Evolutionary conservation across 2,888 invertebrate species (phyloP), one percentile per base, ranked within the genome.

Genomic region (Tanytarsus gracilentus): DNA sequence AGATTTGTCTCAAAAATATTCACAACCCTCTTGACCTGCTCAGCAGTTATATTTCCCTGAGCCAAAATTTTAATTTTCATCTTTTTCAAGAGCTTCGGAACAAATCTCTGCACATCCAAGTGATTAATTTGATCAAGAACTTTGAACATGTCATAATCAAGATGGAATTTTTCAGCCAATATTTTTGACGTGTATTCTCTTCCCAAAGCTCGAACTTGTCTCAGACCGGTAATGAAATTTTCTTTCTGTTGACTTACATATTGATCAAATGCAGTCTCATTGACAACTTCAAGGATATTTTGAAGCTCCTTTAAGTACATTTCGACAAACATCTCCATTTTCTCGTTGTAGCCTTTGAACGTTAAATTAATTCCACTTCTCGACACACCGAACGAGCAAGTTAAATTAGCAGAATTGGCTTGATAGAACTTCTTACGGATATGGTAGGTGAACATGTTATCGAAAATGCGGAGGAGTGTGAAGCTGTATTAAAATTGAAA

Each of bases 41-140:
- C 74, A 74, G 81, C 77, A 1, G 77, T 77, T 18, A 90, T 72
- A 71, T 94, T 94, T 11, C 93, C 93, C 72, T 91, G 89, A 55
- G 90, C 79, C 48, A 92, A 73, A 5, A 80, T 79, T 75, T 89
- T 85, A 30, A 89, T 72, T 67, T 84, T 86, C 61, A 89, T 68
- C 56, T 79, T 76, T 39, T 78, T 73, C 3, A 83, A 78, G 62
- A 85, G 79, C 1, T 76, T 69, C 0, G 75, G 68, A 1, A 79
- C 76, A 71, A 86, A 89, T 1, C 75, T 68, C 61, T 77, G 69
- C 62, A 92, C 76, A 61, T 85, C 81, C 0, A 79, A 69, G 16
- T 82, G 75, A 0, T 78, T 79, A 2, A 88, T 69, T 9, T 73
- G 69, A 29, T 76, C 71, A 1, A 82, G 67, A 3, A 80, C 77